Conservation (phyloP, 2,797 vertebrate species). For the Sus cebifrons region DNA sequence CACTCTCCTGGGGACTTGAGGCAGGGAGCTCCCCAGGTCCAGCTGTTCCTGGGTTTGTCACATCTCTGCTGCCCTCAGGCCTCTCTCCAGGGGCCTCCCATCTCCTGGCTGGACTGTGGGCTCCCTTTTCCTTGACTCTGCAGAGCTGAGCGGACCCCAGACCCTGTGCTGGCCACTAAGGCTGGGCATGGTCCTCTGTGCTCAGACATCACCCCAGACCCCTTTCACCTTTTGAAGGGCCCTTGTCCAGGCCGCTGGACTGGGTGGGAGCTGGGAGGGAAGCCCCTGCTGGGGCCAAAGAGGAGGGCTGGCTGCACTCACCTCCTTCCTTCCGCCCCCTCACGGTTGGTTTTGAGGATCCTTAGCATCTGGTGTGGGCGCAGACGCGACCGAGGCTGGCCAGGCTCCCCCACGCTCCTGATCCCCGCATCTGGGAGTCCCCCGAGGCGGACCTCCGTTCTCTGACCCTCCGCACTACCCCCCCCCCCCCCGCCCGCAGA, state of each 20-base stretch:
- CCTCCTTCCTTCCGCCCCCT: background rate
- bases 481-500: conserved; percentile 87
- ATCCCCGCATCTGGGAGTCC: background rate
- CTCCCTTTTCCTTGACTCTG: background rate
- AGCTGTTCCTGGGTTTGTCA: background rate
- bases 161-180: background rate
- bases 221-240: background rate
- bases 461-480: background rate
- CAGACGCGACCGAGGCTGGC: background rate
- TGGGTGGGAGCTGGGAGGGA: background rate
- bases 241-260: background rate
- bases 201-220: background rate
- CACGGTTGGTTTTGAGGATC: too few species aligned
- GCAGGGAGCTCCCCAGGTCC: background rate
- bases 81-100: background rate
- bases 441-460: background rate
- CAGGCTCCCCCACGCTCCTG: background rate
- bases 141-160: background rate
- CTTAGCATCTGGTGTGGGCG: background rate
- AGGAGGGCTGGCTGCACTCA: background rate
- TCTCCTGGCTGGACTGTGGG: background rate
- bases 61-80: background rate
- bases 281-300: background rate
- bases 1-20: background rate
- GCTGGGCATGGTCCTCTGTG: background rate